A percentile compares a stretch with the other conserved stretches of the same genome.
phyloP scores from a whole-genome alignment of 1,140 invertebrate species.

The Elymnias hypermnestra region DNA sequence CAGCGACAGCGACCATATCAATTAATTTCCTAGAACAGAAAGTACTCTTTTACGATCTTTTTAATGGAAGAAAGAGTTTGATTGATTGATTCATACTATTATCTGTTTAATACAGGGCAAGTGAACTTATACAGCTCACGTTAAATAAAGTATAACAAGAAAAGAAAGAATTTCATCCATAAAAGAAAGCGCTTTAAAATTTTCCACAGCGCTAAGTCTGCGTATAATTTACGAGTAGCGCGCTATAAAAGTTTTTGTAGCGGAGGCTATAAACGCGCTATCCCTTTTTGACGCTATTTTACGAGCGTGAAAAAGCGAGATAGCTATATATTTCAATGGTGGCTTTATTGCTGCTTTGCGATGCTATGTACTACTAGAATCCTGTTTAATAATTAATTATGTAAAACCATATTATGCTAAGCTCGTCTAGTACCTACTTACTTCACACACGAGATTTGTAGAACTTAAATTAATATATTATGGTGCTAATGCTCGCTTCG shows the following conservation, averaged over 20 bases:
- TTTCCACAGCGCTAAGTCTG: constrained; percentile 43
- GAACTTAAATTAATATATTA: too few species aligned
- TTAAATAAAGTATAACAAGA: constrained; percentile 7
- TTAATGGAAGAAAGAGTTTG: too few species aligned
- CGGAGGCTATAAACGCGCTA: constrained; percentile 45
- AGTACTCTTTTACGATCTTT: too few species aligned
- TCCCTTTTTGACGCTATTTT: constrained; percentile 48
- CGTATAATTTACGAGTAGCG: constrained; percentile 63
- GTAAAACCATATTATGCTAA: constrained; percentile 7
- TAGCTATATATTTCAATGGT: constrained; percentile 51
- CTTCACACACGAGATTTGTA: not conserved
- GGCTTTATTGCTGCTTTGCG: constrained; percentile 49
- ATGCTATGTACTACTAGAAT: constrained; percentile 28
- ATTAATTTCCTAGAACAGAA: too few species aligned
- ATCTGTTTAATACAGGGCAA: too few species aligned
- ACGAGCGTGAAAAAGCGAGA: constrained; percentile 55
- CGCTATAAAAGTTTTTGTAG: constrained; percentile 66
- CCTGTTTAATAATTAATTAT: constrained; percentile 25
- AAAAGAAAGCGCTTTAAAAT: constrained; percentile 31
- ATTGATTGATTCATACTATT: too few species aligned
- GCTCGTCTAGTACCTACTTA: not conserved
- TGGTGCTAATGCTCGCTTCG: too few species aligned
- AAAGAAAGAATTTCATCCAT: constrained; percentile 17
- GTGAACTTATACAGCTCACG: too few species aligned
- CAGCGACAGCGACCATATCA: too few species aligned